These are phyloP conservation scores for Poecilia gillii DNA, from an alignment of 2,797 vertebrate genomes.

Conservation along the genomic window DNA sequence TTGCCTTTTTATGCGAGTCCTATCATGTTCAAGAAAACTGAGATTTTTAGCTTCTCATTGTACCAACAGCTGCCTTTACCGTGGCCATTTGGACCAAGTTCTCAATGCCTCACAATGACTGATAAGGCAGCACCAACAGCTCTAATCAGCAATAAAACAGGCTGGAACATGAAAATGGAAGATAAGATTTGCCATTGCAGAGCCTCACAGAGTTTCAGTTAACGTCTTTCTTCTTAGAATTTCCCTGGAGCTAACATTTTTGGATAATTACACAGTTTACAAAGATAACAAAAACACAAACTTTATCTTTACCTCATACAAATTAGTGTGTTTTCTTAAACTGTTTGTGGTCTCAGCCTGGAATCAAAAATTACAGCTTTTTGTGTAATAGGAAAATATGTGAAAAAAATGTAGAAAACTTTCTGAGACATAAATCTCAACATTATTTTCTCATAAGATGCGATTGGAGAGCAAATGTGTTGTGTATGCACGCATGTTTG, in stretches of 20 bases:
- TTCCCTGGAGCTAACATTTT: slow-evolving; percentile 9
- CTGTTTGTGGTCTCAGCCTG: neutral
- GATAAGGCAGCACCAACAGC: slow-evolving; percentile 26
- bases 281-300: neutral
- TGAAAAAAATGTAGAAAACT: neutral
- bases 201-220: neutral
- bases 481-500: slow-evolving; percentile 11
- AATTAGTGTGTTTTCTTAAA: neutral
- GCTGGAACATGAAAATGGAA: slow-evolving; percentile 15
- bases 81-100: neutral
- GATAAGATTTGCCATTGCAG: slow-evolving; percentile 19
- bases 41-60: neutral
- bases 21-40: neutral
- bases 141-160: slow-evolving; percentile 40
- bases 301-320: neutral
- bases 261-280: neutral
- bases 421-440: neutral
- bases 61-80: slow-evolving; percentile 18
- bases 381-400: neutral
- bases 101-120: slow-evolving; percentile 35
- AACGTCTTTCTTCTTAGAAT: slow-evolving; percentile 6
- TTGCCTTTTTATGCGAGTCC: neutral
- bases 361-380: neutral
- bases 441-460: neutral
- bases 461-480: slow-evolving; percentile 9